Conservation (phyloP, 2,113 vertebrate genomes). For the Paradisaea rubra region DNA sequence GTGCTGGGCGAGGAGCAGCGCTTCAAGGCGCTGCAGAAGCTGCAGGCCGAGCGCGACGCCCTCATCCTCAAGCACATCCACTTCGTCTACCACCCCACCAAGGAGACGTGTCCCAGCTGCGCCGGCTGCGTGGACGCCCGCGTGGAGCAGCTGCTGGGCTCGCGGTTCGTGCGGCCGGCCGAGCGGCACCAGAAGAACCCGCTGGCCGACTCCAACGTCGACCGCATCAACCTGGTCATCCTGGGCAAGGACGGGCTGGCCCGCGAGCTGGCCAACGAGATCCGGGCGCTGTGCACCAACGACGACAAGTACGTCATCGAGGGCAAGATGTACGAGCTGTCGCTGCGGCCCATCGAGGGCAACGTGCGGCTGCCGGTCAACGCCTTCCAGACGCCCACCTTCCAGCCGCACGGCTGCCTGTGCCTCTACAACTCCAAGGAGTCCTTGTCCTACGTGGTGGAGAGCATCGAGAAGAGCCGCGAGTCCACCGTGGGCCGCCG, state of each 20-base stretch:
- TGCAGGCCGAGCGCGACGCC: constrained; percentile 93
- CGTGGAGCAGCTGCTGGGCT: constrained; percentile 85
- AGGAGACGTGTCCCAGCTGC: constrained; percentile 92
- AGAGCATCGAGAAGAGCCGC: constrained; percentile 90
- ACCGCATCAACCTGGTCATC: constrained; percentile 92
- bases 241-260: constrained; percentile 93
- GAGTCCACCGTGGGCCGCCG: constrained; percentile 82
- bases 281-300: constrained; percentile 89
- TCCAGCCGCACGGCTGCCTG: constrained; percentile 91
- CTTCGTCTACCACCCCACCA: constrained; percentile 96
- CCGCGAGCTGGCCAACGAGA: constrained; percentile 92
- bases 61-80: constrained; percentile 97
- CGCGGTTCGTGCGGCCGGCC: constrained; percentile 76
- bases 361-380: constrained; percentile 95
- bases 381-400: constrained; percentile 92
- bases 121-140: constrained; percentile 84
- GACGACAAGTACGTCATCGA: constrained; percentile 91
- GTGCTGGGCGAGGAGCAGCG: constrained; percentile 90
- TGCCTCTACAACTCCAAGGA: constrained; percentile 98
- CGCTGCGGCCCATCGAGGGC: constrained; percentile 91
- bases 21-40: constrained; percentile 92
- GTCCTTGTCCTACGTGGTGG: constrained; percentile 89
- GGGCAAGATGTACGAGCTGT: constrained; percentile 90
- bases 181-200: constrained; percentile 75
- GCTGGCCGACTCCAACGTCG: constrained; percentile 68